Conservation (phyloP, 2,113 vertebrate genomes). For the Lepisosteus osseus region DNA sequence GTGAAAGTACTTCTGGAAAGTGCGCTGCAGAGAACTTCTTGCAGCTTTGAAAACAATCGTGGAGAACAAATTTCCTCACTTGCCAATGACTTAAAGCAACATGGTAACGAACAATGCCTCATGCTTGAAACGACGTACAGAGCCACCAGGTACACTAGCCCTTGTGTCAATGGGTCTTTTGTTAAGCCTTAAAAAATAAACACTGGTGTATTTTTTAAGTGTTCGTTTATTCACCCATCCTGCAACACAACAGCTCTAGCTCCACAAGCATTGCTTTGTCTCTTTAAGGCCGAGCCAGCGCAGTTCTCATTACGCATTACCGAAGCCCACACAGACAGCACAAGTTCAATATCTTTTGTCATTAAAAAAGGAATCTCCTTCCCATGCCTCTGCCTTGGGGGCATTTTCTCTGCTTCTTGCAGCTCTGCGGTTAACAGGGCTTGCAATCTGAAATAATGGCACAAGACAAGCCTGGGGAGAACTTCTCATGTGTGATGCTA, state of each 20-base stretch:
- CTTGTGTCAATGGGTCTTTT: too few relatives aligned
- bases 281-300: background rate
- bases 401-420: slow-evolving; percentile 19
- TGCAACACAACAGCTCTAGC: background rate
- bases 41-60: too few relatives aligned
- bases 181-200: too few relatives aligned
- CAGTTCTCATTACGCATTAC: background rate
- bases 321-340: background rate
- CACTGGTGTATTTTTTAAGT: too few relatives aligned
- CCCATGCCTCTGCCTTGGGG: background rate
- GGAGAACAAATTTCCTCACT: too few relatives aligned
- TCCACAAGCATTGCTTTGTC: background rate
- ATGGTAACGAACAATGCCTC: too few relatives aligned
- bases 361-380: background rate
- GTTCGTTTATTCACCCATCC: too few relatives aligned
- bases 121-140: too few relatives aligned
- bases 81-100: too few relatives aligned
- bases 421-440: slow-evolving; percentile 22
- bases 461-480: slow-evolving; percentile 34
- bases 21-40: too few relatives aligned
- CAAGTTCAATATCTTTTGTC: slow-evolving; percentile 6
- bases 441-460: slow-evolving; percentile 41
- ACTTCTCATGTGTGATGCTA: slow-evolving; percentile 33
- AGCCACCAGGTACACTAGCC: too few relatives aligned
- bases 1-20: too few relatives aligned